Evolutionary conservation across 1,140 invertebrate genomes (phyloP).

Genomic region (Melipona quadrifasciata): DNA sequence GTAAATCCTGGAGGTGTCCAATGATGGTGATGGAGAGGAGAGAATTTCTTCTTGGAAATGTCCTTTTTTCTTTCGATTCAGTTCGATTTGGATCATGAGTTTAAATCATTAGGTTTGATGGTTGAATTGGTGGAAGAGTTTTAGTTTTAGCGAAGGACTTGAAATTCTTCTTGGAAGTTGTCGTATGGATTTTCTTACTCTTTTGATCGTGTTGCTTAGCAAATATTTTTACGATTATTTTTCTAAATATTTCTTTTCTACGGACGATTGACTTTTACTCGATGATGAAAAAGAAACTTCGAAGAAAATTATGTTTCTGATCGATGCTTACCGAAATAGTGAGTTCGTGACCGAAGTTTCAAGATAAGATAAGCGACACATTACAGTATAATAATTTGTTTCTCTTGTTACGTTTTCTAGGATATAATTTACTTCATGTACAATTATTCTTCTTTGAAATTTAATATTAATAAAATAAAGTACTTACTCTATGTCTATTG

Average conservation of each 20-base stretch:
- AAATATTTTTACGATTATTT: background rate
- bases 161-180: background rate
- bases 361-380: background rate
- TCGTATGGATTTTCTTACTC: background rate
- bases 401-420: background rate
- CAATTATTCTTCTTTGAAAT: no score
- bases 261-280: background rate
- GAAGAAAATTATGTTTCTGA: background rate
- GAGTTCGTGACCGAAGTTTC: background rate
- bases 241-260: no score
- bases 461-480: no score
- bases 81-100: background rate
- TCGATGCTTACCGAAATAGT: no score
- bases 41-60: background rate
- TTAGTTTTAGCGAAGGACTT: background rate
- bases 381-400: background rate
- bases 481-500: no score
- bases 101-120: no score
- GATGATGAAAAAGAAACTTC: background rate
- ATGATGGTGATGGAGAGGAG: background rate
- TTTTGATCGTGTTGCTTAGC: background rate
- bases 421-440: no score
- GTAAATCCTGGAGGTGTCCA: background rate
- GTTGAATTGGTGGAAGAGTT: background rate
- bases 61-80: no score